Base-by-base conservation (phyloP, 2,888 invertebrate genomes). In the Theretra japonica region DNA sequence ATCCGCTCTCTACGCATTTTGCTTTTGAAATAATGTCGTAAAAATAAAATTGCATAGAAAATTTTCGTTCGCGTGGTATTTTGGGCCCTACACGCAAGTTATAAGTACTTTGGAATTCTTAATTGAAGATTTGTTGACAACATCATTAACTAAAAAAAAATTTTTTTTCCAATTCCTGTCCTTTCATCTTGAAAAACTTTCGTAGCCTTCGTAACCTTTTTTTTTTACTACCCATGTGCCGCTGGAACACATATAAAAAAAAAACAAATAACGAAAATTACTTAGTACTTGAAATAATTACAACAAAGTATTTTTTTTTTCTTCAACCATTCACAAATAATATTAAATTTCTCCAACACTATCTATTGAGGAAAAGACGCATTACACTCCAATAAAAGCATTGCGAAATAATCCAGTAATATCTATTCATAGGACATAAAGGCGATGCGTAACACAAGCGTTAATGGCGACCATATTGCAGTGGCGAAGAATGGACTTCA, bases 401-500 rank as follows among this genome's bases (percentile, higher is more conserved):
- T 41, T 62, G 7, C 21, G 8, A 8, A 33, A 59, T 59, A 19
- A 33, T 62, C 33, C 21, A 41, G 33, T 33, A 53, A 62, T 60
- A 60, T 62, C 11, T 41, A 41, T 41, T 33, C 62, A 62, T 33
- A n/a, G 6, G 30, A 33, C 15, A 28, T n/a, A 59, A 30, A 19
- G 21, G 33, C 30, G 41, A 41, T 33, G 30, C 41, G 62, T 62
- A 62, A 62, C n/a, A n/a, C 5, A 53, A 21, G 21, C 21, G 4
- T 21, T 59, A 59, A 59, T 59, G 59, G 25, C 17, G 17, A 25
- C n/a, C 53, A n/a, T 53, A 53, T 59, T 59, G 33, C 62, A 21
- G 62, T 33, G 21, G 8, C 62, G 21, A 62, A 62, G 62, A 62
- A 62, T 62, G 41, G 62, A 21, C n/a, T 21, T 21, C 62, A 62